phyloP scores from a whole-genome alignment of 2,888 invertebrate species.

The Tiliacea aurago region DNA sequence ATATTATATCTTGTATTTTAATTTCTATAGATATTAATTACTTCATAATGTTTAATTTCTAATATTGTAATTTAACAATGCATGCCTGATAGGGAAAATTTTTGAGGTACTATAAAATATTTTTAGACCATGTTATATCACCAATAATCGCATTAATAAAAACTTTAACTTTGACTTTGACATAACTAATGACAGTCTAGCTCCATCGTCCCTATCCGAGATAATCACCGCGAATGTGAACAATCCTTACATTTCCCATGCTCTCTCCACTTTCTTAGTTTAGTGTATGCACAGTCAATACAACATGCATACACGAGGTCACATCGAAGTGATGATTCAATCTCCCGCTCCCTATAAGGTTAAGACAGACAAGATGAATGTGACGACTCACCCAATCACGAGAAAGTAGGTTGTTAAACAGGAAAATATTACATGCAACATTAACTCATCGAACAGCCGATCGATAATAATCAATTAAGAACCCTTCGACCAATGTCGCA shows the following conservation, averaged over 20 bases:
- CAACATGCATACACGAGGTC: constrained; percentile 38
- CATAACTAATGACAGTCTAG: constrained; percentile 3
- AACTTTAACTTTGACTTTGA: too few species aligned
- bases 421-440: constrained; percentile 36
- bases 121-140: too few species aligned
- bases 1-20: too few species aligned
- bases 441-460: constrained; percentile 29
- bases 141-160: too few species aligned
- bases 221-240: constrained; percentile 32
- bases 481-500: constrained; percentile 25
- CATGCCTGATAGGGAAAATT: too few species aligned
- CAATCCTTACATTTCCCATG: constrained; percentile 55
- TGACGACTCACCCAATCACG: constrained; percentile 33
- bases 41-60: too few species aligned
- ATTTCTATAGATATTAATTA: too few species aligned
- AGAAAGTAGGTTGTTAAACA: constrained; percentile 49
- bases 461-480: constrained; percentile 24
- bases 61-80: too few species aligned
- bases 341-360: constrained; percentile 30
- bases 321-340: constrained; percentile 51
- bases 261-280: constrained; percentile 54
- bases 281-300: constrained; percentile 49
- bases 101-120: too few species aligned
- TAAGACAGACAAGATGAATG: constrained; percentile 43
- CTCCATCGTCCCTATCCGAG: constrained; percentile 18